Evolutionary conservation across 2,888 invertebrate genomes (phyloP).

Genomic region (Polyploca ridens): DNA sequence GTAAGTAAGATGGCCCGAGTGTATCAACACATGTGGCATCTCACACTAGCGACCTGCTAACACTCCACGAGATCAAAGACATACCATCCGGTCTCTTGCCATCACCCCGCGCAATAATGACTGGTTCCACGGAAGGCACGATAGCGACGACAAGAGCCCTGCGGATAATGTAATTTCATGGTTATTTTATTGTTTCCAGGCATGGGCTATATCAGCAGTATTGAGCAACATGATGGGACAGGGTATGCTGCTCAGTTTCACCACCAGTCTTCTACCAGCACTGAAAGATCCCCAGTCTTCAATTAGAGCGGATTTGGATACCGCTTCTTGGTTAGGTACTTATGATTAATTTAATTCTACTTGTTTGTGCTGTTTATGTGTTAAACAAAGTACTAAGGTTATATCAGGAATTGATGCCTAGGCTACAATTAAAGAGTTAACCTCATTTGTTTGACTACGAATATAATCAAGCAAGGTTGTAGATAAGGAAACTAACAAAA

Average conservation of each 20-base stretch:
- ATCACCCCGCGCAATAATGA: no score
- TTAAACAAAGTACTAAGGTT: no score
- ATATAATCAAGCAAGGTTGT: no score
- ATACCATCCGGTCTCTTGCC: no score
- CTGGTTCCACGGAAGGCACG: no score
- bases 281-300: conserved; percentile 44
- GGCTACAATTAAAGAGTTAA: not conserved
- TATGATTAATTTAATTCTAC: not conserved
- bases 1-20: no score
- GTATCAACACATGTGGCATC: no score
- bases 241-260: conserved; percentile 61
- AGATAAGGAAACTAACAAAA: no score
- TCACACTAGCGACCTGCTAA: no score
- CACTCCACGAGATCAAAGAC: no score
- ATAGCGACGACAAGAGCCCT: no score
- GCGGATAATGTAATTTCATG: not conserved
- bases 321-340: conserved; percentile 57
- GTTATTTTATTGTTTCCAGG: conserved; percentile 38
- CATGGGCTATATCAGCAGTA: conserved; percentile 57
- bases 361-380: no score
- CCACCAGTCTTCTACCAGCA: conserved; percentile 52
- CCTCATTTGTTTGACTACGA: not conserved
- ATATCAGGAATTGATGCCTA: not conserved
- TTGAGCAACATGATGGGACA: conserved; percentile 56
- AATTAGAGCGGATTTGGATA: conserved; percentile 50